phyloP scores from a whole-genome alignment of 2,113 vertebrate genomes.

The Thinocorus orbignyianus region DNA sequence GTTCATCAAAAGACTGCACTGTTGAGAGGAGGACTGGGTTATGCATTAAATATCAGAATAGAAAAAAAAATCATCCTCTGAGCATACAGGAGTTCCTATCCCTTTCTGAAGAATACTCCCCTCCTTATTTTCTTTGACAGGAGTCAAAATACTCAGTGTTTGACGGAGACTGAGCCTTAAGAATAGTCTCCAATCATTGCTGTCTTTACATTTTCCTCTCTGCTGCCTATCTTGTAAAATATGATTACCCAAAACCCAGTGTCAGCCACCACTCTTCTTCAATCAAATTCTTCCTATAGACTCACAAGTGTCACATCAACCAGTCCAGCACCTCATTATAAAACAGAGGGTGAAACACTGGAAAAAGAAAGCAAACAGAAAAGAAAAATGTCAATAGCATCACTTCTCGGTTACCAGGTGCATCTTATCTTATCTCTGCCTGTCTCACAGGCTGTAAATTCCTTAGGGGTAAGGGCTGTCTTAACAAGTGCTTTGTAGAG shows the following conservation, averaged over 20 bases:
- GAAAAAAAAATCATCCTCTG: neutral
- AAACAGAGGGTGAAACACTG: conserved; percentile 21
- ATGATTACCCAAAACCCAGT: conserved; percentile 30
- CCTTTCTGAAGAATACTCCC: neutral
- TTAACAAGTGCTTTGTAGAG: conserved; percentile 30
- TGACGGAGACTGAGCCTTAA: conserved; percentile 18
- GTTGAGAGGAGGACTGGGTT: neutral
- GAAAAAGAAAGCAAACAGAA: conserved; percentile 59
- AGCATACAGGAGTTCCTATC: neutral
- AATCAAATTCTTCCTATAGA: neutral
- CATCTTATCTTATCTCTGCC: conserved; percentile 62
- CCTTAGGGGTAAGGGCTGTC: neutral
- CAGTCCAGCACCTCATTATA: conserved; percentile 56
- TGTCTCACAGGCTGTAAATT: conserved; percentile 50
- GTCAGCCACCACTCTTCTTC: conserved; percentile 32
- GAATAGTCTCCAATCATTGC: neutral
- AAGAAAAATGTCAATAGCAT: conserved; percentile 59
- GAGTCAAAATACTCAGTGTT: neutral
- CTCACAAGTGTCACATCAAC: conserved; percentile 47
- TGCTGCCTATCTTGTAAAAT: neutral
- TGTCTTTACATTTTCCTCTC: conserved; percentile 18
- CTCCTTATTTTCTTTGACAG: conserved; percentile 38
- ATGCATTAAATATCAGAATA: conserved; percentile 41
- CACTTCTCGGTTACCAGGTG: conserved; percentile 57
- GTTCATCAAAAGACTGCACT: conserved; percentile 35